Percentiles rank a stretch among this genome's conserved stretches.
Conservation (phyloP, 2,797 vertebrate species). For the Gadopsis bispinosus region DNA sequence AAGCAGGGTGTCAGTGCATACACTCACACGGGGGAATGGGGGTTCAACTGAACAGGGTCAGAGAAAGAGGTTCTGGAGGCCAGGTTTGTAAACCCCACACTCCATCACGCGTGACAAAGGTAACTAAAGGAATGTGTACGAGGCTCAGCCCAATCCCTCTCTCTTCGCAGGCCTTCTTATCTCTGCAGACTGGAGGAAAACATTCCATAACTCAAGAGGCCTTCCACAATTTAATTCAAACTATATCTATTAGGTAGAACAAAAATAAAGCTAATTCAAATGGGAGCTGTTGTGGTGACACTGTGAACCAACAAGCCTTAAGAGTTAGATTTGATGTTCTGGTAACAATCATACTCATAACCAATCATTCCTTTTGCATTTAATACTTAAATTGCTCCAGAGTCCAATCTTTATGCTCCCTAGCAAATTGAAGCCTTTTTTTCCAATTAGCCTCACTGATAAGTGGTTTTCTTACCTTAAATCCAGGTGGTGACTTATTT, state of each 20-base stretch:
- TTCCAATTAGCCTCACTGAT: too few relatives aligned
- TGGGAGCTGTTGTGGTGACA: neutral
- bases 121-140: conserved; percentile 76
- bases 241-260: conserved; percentile 22
- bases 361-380: neutral
- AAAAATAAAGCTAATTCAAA: conserved; percentile 27
- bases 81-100: conserved; percentile 75
- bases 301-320: neutral
- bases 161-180: conserved; percentile 57
- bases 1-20: conserved; percentile 57
- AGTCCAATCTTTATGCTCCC: too few relatives aligned
- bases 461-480: too few relatives aligned
- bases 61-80: conserved; percentile 68
- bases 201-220: conserved; percentile 57
- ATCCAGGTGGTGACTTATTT: too few relatives aligned
- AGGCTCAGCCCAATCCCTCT: conserved; percentile 58
- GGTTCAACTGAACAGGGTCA: conserved; percentile 71
- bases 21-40: conserved; percentile 29
- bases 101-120: conserved; percentile 79
- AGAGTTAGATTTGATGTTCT: neutral
- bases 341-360: neutral
- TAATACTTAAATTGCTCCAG: neutral
- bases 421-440: too few relatives aligned
- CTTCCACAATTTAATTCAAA: conserved; percentile 42
- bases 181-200: conserved; percentile 57